phyloP scores from a whole-genome alignment of 1,140 invertebrate species.

The Varroa destructor region DNA sequence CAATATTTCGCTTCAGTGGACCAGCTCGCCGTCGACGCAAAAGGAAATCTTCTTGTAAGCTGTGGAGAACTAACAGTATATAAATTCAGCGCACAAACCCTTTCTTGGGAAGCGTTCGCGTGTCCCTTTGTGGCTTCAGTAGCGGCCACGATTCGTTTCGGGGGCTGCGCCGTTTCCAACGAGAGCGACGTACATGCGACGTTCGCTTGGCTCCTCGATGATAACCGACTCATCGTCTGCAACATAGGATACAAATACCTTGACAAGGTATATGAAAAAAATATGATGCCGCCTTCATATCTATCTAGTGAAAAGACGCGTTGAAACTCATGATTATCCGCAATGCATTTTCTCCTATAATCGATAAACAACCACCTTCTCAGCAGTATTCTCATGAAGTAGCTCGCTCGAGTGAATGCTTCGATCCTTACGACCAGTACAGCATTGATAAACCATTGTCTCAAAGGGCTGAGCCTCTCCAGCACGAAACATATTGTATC shows the following conservation, averaged over 20 bases:
- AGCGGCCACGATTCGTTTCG: background rate
- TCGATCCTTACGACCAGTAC: too few relatives aligned
- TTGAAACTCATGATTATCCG: too few relatives aligned
- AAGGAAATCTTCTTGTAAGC: constrained; percentile 7
- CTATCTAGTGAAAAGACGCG: too few relatives aligned
- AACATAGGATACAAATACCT: constrained; percentile 15
- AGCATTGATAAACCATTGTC: too few relatives aligned
- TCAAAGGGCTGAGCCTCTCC: too few relatives aligned
- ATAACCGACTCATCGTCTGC: constrained; percentile 17
- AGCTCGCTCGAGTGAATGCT: too few relatives aligned
- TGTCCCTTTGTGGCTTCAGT: background rate
- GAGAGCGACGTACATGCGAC: background rate
- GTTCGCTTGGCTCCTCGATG: constrained; percentile 18
- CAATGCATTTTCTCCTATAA: too few relatives aligned
- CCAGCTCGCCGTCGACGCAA: constrained; percentile 4
- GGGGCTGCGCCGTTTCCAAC: background rate
- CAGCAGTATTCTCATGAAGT: too few relatives aligned
- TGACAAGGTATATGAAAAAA: background rate
- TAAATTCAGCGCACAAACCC: constrained; percentile 9
- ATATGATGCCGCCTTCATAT: too few relatives aligned
- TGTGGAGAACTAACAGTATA: background rate
- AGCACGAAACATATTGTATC: too few relatives aligned
- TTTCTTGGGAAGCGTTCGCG: constrained; percentile 12
- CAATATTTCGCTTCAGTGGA: background rate
- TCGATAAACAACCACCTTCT: too few relatives aligned